phyloP scores from a whole-genome alignment of 2,113 vertebrate genomes.

The Prunella himalayana region DNA sequence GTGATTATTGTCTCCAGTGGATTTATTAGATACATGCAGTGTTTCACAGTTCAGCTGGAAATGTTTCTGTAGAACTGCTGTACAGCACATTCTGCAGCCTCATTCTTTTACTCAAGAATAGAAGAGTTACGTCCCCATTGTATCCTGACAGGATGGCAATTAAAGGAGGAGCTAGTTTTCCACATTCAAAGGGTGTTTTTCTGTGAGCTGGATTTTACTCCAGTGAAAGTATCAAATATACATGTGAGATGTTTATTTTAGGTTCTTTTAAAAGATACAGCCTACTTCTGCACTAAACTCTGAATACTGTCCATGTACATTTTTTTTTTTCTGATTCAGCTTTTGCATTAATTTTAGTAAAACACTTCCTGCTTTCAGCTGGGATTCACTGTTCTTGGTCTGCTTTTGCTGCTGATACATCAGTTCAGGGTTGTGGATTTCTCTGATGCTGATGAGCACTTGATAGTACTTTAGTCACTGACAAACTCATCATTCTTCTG shows the following conservation, averaged over 20 bases:
- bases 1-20: neutral
- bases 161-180: neutral
- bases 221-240: neutral
- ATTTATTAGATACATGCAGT: neutral
- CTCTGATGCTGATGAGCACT: neutral
- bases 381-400: neutral
- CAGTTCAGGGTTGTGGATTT: neutral
- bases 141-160: neutral
- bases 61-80: neutral
- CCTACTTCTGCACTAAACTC: neutral
- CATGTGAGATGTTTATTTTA: neutral
- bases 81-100: neutral
- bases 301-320: rapidly evolving
- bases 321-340: neutral
- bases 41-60: constrained; percentile 1
- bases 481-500: neutral
- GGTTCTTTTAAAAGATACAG: neutral
- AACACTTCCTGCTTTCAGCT: neutral
- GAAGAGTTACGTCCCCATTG: neutral
- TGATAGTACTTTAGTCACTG: neutral
- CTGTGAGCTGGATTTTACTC: neutral
- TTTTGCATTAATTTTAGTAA: neutral
- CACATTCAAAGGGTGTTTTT: neutral
- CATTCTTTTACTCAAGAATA: neutral
- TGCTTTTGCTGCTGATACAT: neutral